phyloP scores from a whole-genome alignment of 2,113 vertebrate species.

The Pithys albifrons region DNA sequence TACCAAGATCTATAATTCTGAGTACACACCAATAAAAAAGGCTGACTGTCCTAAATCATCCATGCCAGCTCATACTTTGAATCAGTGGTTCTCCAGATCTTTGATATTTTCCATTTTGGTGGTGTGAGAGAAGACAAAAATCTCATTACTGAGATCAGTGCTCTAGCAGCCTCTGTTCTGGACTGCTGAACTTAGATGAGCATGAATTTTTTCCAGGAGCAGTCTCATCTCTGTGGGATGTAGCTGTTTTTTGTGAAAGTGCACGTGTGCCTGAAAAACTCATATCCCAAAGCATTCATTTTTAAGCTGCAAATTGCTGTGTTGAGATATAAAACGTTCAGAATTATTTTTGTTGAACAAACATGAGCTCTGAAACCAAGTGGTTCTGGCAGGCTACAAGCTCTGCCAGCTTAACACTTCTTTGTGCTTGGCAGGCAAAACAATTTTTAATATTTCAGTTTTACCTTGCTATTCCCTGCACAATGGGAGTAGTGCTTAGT shows the following conservation, averaged over 20 bases:
- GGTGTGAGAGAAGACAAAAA: not conserved
- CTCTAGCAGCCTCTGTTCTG: not conserved
- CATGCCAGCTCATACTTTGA: not conserved
- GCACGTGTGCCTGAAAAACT: constrained; percentile 10
- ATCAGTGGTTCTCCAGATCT: not conserved
- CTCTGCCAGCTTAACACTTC: not conserved
- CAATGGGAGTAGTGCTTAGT: not conserved
- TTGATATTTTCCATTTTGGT: not conserved
- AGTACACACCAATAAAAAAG: not conserved
- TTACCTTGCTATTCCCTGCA: not conserved
- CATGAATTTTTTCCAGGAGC: not conserved
- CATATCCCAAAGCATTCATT: constrained; percentile 36
- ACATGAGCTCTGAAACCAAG: constrained; percentile 1
- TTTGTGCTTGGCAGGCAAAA: constrained; percentile 21
- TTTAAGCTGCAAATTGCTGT: constrained; percentile 9
- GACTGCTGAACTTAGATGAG: not conserved
- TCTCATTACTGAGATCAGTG: not conserved
- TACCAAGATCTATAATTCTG: not conserved
- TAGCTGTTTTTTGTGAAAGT: not conserved
- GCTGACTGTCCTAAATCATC: not conserved
- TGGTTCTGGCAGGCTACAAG: not conserved
- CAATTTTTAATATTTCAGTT: constrained; percentile 10
- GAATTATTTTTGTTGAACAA: constrained; percentile 45
- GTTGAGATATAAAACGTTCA: constrained; percentile 12
- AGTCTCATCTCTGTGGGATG: not conserved